These are phyloP conservation scores for Drosophila tripunctata DNA, from an alignment of 2,888 invertebrate genomes.

Conservation along the genomic window DNA sequence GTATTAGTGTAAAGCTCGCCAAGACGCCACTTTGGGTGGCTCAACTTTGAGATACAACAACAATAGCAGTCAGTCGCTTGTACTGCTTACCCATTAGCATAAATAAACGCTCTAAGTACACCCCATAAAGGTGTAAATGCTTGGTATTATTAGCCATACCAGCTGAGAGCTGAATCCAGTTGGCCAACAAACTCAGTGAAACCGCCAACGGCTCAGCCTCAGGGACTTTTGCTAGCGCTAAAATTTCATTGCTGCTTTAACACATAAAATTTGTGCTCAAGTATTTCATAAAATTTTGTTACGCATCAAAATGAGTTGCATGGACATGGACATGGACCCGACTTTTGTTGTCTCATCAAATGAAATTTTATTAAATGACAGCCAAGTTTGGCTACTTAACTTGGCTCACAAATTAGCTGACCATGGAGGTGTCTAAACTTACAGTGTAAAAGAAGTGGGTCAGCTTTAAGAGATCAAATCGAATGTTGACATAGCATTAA, in stretches of 20 bases:
- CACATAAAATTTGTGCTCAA: conserved; percentile 78
- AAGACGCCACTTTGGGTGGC: conserved; percentile 49
- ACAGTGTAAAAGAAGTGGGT: conserved; percentile 36
- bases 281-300: conserved; percentile 77
- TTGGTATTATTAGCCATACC: conserved; percentile 72
- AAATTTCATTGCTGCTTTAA: conserved; percentile 75
- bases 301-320: conserved; percentile 60
- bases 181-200: conserved; percentile 7
- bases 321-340: conserved; percentile 31
- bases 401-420: conserved; percentile 44
- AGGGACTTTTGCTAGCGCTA: conserved; percentile 72
- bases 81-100: conserved; percentile 73
- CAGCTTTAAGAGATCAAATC: conserved; percentile 31
- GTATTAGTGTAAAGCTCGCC: conserved; percentile 75
- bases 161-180: conserved; percentile 14
- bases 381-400: conserved; percentile 49
- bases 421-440: conserved; percentile 4
- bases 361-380: conserved; percentile 75
- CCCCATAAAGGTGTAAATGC: conserved; percentile 82
- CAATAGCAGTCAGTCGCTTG: conserved; percentile 11
- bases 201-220: conserved; percentile 54
- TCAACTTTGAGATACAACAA: conserved; percentile 23
- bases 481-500: neutral
- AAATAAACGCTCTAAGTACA: conserved; percentile 79
- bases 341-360: conserved; percentile 55